Conservation (phyloP, 2,113 vertebrate species). For the Eulemur macaco region DNA sequence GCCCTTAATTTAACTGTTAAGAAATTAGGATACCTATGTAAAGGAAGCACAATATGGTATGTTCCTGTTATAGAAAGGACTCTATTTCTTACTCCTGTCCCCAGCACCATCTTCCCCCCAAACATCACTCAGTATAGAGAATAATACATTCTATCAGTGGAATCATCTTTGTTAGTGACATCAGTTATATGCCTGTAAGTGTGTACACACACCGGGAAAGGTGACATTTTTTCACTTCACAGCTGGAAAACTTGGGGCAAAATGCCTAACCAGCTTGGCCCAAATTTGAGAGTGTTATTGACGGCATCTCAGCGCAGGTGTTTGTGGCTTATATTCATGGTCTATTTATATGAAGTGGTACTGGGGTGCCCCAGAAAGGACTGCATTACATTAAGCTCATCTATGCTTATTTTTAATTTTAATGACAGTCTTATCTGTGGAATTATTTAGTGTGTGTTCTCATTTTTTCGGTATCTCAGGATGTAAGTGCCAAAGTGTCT, state of each 20-base stretch:
- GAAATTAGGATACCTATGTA: not conserved
- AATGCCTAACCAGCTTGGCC: not conserved
- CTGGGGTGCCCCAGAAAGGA: not conserved
- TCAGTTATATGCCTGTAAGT: not conserved
- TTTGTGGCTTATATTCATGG: not conserved
- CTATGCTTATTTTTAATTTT: not conserved
- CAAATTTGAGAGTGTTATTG: not conserved
- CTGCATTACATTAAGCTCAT: not conserved
- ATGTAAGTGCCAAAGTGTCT: conserved; percentile 2
- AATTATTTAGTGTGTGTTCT: not conserved
- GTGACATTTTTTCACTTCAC: not conserved
- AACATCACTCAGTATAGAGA: not conserved
- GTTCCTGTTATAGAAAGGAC: not conserved
- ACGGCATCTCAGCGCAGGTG: not conserved
- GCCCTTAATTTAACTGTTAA: not conserved
- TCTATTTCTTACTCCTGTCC: not conserved
- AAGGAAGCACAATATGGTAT: not conserved
- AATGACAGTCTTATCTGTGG: not conserved
- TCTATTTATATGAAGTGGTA: not conserved
- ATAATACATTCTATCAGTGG: not conserved
- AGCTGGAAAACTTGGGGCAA: not conserved
- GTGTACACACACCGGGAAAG: not conserved
- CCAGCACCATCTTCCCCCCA: not conserved
- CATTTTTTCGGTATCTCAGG: not conserved
- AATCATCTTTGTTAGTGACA: not conserved